Percentiles rank a stretch among this genome's conserved stretches.
These are phyloP conservation scores for Brachypteracias leptosomus DNA, from an alignment of 2,113 vertebrate genomes.

Conservation along the genomic window DNA sequence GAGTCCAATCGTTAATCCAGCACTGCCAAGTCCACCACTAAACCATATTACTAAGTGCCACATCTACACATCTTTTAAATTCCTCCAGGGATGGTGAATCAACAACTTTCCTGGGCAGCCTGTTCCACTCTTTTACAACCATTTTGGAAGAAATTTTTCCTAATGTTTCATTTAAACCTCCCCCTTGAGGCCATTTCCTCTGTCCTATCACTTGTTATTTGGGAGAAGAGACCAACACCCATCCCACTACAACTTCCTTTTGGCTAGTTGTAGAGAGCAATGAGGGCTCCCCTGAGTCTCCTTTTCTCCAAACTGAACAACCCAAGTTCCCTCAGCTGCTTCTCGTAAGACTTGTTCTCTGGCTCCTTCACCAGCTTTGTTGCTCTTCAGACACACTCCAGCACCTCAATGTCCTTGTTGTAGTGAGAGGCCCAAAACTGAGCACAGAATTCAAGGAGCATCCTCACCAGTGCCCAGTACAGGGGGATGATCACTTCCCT, in stretches of 20 bases:
- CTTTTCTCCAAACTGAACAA: not conserved
- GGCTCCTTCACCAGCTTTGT: not conserved
- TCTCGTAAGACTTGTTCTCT: not conserved
- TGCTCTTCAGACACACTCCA: not conserved
- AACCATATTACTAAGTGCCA: not conserved
- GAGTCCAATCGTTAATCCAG: not conserved
- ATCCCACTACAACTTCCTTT: not conserved
- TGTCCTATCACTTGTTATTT: not conserved
- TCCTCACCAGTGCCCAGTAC: not conserved
- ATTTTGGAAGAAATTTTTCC: not conserved
- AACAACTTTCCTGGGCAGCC: not conserved
- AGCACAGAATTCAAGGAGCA: too few relatives aligned
- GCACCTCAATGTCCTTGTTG: not conserved
- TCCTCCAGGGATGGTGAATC: not conserved
- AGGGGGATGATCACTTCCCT: not conserved
- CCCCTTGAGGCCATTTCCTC: not conserved
- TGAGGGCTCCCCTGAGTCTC: not conserved
- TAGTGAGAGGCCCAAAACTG: not conserved
- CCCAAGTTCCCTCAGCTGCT: not conserved
- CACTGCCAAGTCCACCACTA: not conserved
- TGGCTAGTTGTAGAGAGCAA: not conserved
- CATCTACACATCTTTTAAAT: not conserved
- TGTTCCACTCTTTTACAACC: not conserved
- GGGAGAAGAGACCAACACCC: not conserved
- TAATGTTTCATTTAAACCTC: not conserved